Conservation (phyloP, 92 coral and sea anemone genomes). For the Chrysogorgia sp. region DNA sequence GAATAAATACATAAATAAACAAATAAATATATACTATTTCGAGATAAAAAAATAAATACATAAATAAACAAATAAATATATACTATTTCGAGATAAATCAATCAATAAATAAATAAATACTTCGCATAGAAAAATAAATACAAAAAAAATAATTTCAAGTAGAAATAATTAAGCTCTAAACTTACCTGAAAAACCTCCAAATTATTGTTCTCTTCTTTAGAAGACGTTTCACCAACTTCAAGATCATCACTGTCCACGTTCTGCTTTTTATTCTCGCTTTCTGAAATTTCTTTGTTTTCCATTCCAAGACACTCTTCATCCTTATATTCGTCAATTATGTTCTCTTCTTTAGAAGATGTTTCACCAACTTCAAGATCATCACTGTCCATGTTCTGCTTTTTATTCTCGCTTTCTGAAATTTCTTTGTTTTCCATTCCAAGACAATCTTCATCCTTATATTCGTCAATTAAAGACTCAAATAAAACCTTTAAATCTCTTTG, state of each 20-base stretch:
- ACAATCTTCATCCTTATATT: slow-evolving; percentile 49
- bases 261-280: neutral
- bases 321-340: slow-evolving; percentile 75
- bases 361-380: neutral
- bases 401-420: neutral
- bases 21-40: too few relatives aligned
- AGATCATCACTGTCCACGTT: neutral
- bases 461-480: slow-evolving; percentile 85
- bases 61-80: too few relatives aligned
- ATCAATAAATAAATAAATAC: neutral
- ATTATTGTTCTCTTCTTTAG: neutral
- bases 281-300: neutral
- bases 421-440: neutral
- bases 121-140: neutral
- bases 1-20: too few relatives aligned
- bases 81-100: neutral
- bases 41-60: too few relatives aligned
- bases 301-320: slow-evolving; percentile 38
- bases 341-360: too few relatives aligned
- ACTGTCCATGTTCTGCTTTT: too few relatives aligned
- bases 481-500: slow-evolving; percentile 88
- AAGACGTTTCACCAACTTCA: neutral
- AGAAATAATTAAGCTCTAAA: neutral
- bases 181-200: slow-evolving; percentile 76
- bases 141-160: neutral